Evolutionary conservation across 2,113 vertebrate genomes (phyloP).

Genomic region (Tetrao urogallus): DNA sequence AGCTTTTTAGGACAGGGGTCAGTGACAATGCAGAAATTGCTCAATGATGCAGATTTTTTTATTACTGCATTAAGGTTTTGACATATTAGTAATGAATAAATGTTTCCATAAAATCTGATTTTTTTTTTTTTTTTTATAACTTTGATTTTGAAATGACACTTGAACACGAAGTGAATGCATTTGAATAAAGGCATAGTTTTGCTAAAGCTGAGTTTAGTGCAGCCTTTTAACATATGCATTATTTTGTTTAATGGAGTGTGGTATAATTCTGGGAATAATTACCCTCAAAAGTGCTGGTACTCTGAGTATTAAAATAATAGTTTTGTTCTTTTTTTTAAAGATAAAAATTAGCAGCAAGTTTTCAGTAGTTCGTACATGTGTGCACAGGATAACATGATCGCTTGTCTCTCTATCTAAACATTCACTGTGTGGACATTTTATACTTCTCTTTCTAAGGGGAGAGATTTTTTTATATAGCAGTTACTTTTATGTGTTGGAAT

Average conservation of each 20-base stretch:
- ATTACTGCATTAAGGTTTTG: slow-evolving; percentile 93
- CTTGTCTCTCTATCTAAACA: not conserved
- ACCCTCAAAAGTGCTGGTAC: not conserved
- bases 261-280: slow-evolving; percentile 52
- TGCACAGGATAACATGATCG: not conserved
- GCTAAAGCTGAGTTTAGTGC: slow-evolving; percentile 38
- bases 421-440: not conserved
- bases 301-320: slow-evolving; percentile 33
- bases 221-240: slow-evolving; percentile 38
- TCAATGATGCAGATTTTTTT: slow-evolving; percentile 94
- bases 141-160: slow-evolving; percentile 78
- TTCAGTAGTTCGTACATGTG: not conserved
- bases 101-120: slow-evolving; percentile 81
- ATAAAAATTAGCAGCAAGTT: slow-evolving; percentile 4
- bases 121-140: slow-evolving; percentile 69
- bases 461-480: not conserved
- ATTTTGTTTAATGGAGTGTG: slow-evolving; percentile 62
- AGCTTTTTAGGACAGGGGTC: slow-evolving; percentile 92
- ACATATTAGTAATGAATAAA: slow-evolving; percentile 95
- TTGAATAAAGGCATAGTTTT: slow-evolving; percentile 54
- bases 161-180: slow-evolving; percentile 38
- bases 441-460: not conserved
- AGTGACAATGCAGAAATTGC: slow-evolving; percentile 89
- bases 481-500: not conserved
- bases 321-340: not conserved